Conservation (phyloP, 1,140 invertebrate genomes). For the Planococcus citri region DNA sequence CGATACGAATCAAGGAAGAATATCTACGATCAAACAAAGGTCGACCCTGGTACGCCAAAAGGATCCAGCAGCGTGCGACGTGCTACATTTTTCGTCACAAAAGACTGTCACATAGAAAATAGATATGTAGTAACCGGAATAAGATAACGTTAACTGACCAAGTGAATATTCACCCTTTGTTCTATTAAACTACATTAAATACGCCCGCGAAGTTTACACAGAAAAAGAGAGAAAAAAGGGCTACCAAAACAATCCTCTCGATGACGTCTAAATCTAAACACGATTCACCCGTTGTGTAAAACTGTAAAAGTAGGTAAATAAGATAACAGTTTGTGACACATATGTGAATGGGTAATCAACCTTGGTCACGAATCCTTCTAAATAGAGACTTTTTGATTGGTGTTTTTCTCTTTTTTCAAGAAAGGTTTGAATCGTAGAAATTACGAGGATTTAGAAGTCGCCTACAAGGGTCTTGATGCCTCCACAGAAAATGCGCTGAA, state of each 20-base stretch:
- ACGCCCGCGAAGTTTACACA: too few species aligned
- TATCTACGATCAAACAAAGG: not conserved
- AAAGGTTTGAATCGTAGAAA: too few species aligned
- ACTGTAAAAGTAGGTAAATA: not conserved
- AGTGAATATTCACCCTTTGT: not conserved
- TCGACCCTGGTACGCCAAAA: not conserved
- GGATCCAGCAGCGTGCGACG: not conserved
- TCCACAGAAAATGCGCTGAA: too few species aligned
- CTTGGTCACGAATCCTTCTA: too few species aligned
- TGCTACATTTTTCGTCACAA: not conserved
- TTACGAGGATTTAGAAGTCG: too few species aligned
- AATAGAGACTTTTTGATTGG: too few species aligned
- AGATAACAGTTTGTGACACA: conserved; percentile 1
- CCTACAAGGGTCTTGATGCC: too few species aligned
- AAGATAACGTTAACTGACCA: not conserved
- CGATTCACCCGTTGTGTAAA: not conserved
- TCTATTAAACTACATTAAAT: too few species aligned
- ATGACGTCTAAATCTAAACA: not conserved
- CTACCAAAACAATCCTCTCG: not conserved
- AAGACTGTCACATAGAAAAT: not conserved
- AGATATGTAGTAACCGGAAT: too few species aligned
- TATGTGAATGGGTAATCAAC: too few species aligned
- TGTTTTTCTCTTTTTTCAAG: too few species aligned
- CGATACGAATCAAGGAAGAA: not conserved
- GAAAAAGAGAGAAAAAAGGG: not conserved